Evolutionary conservation across 2,113 vertebrate genomes (phyloP), one percentile per base, ranked within the genome.

Genomic region (Turnix velox): DNA sequence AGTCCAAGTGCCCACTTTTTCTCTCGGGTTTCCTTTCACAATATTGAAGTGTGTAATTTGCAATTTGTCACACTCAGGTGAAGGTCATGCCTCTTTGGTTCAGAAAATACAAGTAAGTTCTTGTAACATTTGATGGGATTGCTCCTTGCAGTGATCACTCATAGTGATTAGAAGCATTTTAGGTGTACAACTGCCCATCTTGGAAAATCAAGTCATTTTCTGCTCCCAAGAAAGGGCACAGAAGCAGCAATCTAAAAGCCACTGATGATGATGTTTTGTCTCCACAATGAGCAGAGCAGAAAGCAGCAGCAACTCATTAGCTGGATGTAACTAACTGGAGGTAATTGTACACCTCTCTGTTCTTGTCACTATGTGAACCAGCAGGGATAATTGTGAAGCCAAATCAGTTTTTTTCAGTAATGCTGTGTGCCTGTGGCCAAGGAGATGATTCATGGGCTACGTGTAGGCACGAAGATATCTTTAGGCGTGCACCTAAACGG

Each of bases 81-180:
- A 90, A 63, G 13, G 46, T 58, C 63, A 80, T 31, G 42, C 43
- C 40, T 90, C 87, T 87, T 86, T 65, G 37, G 25, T 77, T 88
- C 48, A 75, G 25, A 71, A 75, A 92, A 87, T 14, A 61, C 48
- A 90, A 69, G 27, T 42, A 75, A 59, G 35, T 78, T 67, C 15
- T 37, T 77, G n/a, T 2, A 65, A 62, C 16, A 67, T 67, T 46
- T 55, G 48, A 80, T 12, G 9, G 28, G 42, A 65, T 57, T 66
- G 54, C 55, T 93, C 27, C 30, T 86, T 43, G 62, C 51, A 48
- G 43, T 2, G 18, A 55, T 43, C 30, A n/a, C 20, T 76, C 23
- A 7, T 4, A 45, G 33, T 2, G 43, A 52, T 92, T 27, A 67
- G 52, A 93, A 90, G 54, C 2, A 3, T 66, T 86, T 31, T 35